These are phyloP conservation scores for Colletes gigas DNA, from an alignment of 1,140 invertebrate genomes.

Conservation along the genomic window DNA sequence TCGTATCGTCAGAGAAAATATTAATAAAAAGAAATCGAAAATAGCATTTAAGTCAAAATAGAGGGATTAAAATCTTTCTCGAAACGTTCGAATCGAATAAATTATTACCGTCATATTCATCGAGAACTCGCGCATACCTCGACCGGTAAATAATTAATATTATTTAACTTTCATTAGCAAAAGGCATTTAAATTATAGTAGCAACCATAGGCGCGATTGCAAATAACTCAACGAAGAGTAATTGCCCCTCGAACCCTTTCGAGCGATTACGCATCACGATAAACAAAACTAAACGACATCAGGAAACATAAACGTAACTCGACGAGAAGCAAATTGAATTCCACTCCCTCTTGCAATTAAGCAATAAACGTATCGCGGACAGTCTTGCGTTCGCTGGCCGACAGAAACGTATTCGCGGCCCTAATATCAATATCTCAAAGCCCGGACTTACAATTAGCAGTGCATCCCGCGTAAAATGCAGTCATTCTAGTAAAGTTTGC, in stretches of 20 bases:
- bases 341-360: constrained; percentile 7
- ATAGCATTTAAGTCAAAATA: no score
- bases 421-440: not conserved
- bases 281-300: not conserved
- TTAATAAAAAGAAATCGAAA: no score
- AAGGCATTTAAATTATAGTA: not conserved
- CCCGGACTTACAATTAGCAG: constrained; percentile 17
- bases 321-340: not conserved
- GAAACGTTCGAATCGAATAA: no score
- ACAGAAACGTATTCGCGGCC: constrained; percentile 6
- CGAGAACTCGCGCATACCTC: not conserved
- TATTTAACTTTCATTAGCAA: not conserved
- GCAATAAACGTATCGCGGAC: not conserved
- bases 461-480: not conserved
- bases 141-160: not conserved
- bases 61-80: no score
- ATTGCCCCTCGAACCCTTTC: not conserved
- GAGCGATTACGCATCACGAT: not conserved
- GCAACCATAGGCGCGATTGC: no score
- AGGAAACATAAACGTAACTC: not conserved
- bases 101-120: no score
- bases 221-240: not conserved
- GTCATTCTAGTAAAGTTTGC: not conserved
- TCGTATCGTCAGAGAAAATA: no score
- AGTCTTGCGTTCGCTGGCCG: not conserved